These are phyloP conservation scores for Eclectus roratus DNA, from an alignment of 2,113 vertebrate species.

Conservation along the genomic window DNA sequence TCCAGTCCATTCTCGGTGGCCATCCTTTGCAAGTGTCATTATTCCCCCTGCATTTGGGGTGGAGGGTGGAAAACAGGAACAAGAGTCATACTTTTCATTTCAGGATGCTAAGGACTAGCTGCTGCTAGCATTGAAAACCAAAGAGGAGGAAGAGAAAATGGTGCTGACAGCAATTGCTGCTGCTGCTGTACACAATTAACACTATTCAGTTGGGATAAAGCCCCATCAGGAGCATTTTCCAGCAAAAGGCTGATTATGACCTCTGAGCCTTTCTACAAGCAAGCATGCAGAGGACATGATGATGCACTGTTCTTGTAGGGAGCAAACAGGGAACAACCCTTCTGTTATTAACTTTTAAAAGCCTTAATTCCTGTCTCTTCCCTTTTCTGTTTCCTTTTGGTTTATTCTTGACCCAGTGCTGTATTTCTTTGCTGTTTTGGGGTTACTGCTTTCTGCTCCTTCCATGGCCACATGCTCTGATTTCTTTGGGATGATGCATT, in stretches of 20 bases:
- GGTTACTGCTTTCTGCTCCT: not conserved
- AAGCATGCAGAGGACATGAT: not conserved
- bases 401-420: not conserved
- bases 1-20: fast-evolving
- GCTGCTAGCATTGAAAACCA: not conserved
- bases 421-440: not conserved
- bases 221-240: not conserved
- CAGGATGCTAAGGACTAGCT: not conserved
- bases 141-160: not conserved
- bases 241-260: not conserved
- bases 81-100: not conserved
- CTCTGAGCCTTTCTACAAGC: not conserved
- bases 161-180: not conserved
- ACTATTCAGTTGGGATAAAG: not conserved
- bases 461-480: fast-evolving
- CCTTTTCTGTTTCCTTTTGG: not conserved
- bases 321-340: not conserved
- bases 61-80: not conserved
- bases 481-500: not conserved
- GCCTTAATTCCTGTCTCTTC: not conserved
- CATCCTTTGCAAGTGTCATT: not conserved
- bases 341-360: fast-evolving
- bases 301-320: not conserved
- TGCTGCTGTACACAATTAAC: not conserved
- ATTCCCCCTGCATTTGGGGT: not conserved